These are phyloP conservation scores for Platyrinchus mystaceus DNA, from an alignment of 2,797 vertebrate genomes.

Conservation along the genomic window DNA sequence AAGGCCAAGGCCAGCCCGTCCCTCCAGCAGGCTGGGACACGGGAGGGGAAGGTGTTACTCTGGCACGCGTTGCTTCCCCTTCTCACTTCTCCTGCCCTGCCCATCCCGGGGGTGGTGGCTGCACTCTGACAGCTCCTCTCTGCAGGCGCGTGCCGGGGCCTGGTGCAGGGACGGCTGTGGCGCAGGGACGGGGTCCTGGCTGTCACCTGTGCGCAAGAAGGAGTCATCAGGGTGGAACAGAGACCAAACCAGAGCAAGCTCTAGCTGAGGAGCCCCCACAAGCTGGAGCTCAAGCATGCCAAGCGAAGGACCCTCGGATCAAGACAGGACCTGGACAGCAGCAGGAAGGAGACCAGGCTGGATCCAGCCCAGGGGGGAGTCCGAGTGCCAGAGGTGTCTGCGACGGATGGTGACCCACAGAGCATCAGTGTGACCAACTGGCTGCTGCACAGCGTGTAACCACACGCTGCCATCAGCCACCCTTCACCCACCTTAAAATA, in stretches of 20 bases:
- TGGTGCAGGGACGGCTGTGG: constrained; percentile 93
- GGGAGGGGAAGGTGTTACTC: background rate
- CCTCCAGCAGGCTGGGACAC: fast-evolving
- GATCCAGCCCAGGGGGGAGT: background rate
- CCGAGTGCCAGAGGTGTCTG: background rate
- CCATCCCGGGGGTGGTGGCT: fast-evolving
- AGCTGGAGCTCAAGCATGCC: fast-evolving
- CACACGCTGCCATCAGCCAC: fast-evolving
- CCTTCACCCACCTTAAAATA: background rate
- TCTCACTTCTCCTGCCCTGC: constrained; percentile 5
- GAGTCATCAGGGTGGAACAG: constrained; percentile 82
- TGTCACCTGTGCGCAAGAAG: constrained; percentile 90
- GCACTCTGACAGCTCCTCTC: fast-evolving
- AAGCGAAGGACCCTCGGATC: background rate
- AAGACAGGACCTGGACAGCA: background rate
- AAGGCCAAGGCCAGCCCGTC: background rate
- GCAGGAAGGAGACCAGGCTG: background rate
- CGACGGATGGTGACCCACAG: fast-evolving
- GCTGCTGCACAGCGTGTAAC: background rate
- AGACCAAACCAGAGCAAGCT: constrained; percentile 79
- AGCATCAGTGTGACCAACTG: background rate
- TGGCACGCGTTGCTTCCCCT: background rate
- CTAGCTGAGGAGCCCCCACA: constrained; percentile 33
- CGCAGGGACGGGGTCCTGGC: constrained; percentile 90
- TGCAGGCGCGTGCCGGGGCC: constrained; percentile 85